phyloP scores from a whole-genome alignment of 35 echinoderm and acorn worm species.

The Acanthaster planci region DNA sequence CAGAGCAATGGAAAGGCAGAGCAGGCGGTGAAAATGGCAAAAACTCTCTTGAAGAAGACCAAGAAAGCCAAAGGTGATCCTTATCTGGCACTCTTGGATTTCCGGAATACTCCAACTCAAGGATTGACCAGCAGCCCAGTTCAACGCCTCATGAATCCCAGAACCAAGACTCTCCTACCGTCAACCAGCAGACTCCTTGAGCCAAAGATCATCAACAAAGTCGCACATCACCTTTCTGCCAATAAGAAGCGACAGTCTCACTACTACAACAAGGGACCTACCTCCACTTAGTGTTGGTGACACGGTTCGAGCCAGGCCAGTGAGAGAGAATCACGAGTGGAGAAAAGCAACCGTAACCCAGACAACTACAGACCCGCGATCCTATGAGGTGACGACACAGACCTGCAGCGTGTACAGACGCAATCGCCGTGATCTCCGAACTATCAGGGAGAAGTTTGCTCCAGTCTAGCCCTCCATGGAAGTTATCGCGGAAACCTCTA shows the following conservation, averaged over 20 bases:
- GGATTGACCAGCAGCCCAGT: conserved; percentile 49
- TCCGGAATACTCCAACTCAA: conserved; percentile 73
- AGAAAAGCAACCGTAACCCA: background rate
- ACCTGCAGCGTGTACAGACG: background rate
- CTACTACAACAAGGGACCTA: conserved; percentile 51
- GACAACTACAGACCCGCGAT: background rate
- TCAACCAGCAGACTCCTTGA: conserved; percentile 33
- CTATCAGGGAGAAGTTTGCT: background rate
- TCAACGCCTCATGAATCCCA: conserved; percentile 51
- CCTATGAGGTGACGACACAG: background rate
- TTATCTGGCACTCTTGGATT: conserved; percentile 56
- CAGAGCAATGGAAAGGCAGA: conserved; percentile 72
- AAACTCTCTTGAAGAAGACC: conserved; percentile 52
- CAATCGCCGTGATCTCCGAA: background rate
- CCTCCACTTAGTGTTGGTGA: conserved; percentile 38
- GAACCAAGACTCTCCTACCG: conserved; percentile 61
- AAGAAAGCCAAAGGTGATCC: conserved; percentile 50
- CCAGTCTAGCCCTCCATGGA: too few species aligned
- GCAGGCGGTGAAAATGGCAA: conserved; percentile 59
- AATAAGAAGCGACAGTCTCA: conserved; percentile 33
- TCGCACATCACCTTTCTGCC: background rate
- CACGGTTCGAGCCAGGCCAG: conserved; percentile 51
- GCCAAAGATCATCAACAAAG: conserved; percentile 28
- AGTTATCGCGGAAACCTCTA: too few species aligned
- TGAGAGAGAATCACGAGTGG: background rate